Evolutionary conservation across 2,888 invertebrate species (phyloP).

Genomic region (Amblyteles armatorius): DNA sequence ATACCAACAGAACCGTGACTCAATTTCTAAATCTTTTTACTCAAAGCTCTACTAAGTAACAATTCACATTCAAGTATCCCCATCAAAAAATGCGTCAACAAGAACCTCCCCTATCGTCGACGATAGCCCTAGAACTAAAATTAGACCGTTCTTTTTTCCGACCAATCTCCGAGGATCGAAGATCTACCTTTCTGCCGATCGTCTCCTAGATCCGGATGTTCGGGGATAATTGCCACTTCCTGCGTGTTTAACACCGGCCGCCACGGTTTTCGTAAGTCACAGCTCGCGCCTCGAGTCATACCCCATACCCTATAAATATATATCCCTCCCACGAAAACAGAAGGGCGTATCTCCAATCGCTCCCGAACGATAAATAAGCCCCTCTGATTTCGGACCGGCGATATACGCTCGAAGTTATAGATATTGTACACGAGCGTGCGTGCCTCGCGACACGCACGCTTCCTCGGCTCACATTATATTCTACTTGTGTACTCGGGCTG

Average conservation of each 20-base stretch:
- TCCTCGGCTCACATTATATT: conserved; percentile 21
- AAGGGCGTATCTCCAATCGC: neutral
- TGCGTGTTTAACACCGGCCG: conserved; percentile 32
- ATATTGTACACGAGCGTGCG: neutral
- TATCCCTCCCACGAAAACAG: neutral
- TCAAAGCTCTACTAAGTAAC: no score
- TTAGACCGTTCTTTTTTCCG: neutral
- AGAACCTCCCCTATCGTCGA: neutral
- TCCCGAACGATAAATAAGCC: neutral
- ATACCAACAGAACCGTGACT: no score
- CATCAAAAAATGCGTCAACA: neutral
- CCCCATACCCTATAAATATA: conserved; percentile 3
- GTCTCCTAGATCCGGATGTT: conserved; percentile 51
- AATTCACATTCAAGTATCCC: no score
- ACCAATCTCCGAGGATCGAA: neutral
- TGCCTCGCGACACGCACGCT: neutral
- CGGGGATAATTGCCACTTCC: conserved; percentile 59
- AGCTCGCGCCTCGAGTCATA: conserved; percentile 53
- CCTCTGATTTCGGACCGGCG: neutral
- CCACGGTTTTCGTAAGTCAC: conserved; percentile 48
- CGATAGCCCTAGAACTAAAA: neutral
- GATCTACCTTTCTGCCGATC: neutral
- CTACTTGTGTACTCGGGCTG: conserved; percentile 4
- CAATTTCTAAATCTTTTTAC: no score
- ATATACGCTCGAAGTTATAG: neutral